Evolutionary conservation across 2,888 invertebrate genomes (phyloP).

Genomic region (Netelia fuscicornis): DNA sequence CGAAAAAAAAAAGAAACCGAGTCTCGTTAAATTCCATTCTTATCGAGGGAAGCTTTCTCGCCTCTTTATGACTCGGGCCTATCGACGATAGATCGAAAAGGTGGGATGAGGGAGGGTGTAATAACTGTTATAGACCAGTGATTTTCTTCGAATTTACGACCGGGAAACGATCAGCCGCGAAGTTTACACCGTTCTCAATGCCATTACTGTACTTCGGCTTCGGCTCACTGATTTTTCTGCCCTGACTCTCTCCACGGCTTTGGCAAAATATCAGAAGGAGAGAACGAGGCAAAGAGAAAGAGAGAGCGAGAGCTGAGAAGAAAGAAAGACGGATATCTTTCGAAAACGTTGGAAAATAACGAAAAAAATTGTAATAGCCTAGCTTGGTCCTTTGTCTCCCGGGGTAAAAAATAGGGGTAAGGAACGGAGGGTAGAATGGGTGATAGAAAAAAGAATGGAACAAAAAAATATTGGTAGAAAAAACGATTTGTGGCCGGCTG

Average conservation of each 20-base stretch:
- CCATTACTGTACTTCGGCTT: constrained; percentile 22
- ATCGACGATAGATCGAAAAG: background rate
- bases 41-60: background rate
- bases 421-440: background rate
- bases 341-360: too few species aligned
- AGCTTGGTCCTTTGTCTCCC: too few species aligned
- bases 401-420: background rate
- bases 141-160: constrained; percentile 66
- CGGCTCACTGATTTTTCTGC: background rate
- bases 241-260: background rate
- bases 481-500: background rate
- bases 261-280: background rate
- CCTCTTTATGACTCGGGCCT: background rate
- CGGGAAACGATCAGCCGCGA: constrained; percentile 64
- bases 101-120: background rate
- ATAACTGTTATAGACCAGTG: constrained; percentile 45
- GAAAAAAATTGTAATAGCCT: too few species aligned
- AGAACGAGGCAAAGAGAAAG: background rate
- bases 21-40: background rate
- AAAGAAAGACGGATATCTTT: too few species aligned
- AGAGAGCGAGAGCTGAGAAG: background rate
- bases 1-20: background rate
- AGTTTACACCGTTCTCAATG: constrained; percentile 59
- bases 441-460: background rate
- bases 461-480: background rate